Conservation (phyloP, 2,113 vertebrate genomes). For the Stigmatopora argus region DNA sequence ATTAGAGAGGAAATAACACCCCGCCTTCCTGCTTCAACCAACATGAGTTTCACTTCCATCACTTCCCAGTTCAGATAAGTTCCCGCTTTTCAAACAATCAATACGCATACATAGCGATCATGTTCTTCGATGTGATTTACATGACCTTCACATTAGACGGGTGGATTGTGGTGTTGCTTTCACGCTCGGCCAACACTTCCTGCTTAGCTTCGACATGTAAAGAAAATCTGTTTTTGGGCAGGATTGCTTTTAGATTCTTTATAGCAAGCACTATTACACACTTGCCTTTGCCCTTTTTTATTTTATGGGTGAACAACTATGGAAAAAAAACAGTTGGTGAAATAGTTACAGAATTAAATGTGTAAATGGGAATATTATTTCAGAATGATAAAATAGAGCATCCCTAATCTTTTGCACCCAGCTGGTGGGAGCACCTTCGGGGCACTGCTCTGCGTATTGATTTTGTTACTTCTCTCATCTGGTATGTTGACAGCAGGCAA, state of each 20-base stretch:
- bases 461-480: slow-evolving; percentile 43
- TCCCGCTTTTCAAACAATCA: neutral
- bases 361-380: slow-evolving; percentile 41
- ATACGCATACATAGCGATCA: neutral
- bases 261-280: slow-evolving; percentile 11
- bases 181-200: slow-evolving; percentile 6
- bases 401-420: slow-evolving; percentile 36
- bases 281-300: neutral
- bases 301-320: slow-evolving; percentile 6
- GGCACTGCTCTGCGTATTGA: slow-evolving; percentile 38
- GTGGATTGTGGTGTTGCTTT: neutral
- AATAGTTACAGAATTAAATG: slow-evolving; percentile 32
- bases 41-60: slow-evolving; percentile 53
- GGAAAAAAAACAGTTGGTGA: slow-evolving; percentile 3
- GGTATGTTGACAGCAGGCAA: slow-evolving; percentile 53
- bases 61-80: slow-evolving; percentile 57
- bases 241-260: slow-evolving; percentile 14
- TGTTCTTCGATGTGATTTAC: slow-evolving; percentile 1
- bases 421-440: slow-evolving; percentile 18
- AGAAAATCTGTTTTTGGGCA: slow-evolving; percentile 13
- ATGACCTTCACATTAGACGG: neutral
- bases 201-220: slow-evolving; percentile 10
- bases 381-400: slow-evolving; percentile 37
- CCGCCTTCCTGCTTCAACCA: slow-evolving; percentile 17
- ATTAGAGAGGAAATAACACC: slow-evolving; percentile 57